Conservation (phyloP, 2,888 invertebrate species). For the Baronia brevicornis region DNA sequence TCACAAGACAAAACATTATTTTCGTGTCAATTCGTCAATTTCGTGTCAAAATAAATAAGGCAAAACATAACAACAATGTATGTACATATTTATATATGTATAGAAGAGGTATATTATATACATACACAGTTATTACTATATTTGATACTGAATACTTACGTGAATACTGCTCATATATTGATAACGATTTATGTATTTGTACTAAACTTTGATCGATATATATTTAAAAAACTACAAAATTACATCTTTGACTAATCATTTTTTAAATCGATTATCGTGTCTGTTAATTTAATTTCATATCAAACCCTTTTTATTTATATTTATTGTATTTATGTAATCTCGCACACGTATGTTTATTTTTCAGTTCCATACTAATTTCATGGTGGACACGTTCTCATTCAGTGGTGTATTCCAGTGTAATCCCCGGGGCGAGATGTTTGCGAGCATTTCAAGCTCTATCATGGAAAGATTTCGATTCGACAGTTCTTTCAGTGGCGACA, state of each 20-base stretch:
- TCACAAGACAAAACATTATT: no score
- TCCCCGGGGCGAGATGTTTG: conserved; percentile 87
- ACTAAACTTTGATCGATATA: no score
- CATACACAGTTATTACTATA: no score
- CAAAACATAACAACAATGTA: no score
- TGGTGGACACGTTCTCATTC: conserved; percentile 27
- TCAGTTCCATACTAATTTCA: conserved; percentile 35
- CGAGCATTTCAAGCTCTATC: conserved; percentile 87
- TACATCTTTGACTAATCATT: conserved; percentile 16
- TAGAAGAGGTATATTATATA: no score
- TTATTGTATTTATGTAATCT: conserved; percentile 24
- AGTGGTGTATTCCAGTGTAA: conserved; percentile 78
- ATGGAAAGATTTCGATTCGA: conserved; percentile 88
- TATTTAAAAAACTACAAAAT: conserved; percentile 1
- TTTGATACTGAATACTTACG: no score
- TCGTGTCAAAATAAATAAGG: no score
- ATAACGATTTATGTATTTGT: no score
- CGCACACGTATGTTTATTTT: conserved; percentile 37
- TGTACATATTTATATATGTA: no score
- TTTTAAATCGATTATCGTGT: conserved; percentile 16
- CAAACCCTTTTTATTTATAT: conserved; percentile 14
- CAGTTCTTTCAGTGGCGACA: conserved; percentile 83
- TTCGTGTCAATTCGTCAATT: no score
- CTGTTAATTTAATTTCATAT: conserved; percentile 13
- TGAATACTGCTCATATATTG: no score